A percentile compares a stretch with the other conserved stretches of the same genome.
phyloP scores from a whole-genome alignment of 2,888 invertebrate genomes.

The Protophormia terraenovae region DNA sequence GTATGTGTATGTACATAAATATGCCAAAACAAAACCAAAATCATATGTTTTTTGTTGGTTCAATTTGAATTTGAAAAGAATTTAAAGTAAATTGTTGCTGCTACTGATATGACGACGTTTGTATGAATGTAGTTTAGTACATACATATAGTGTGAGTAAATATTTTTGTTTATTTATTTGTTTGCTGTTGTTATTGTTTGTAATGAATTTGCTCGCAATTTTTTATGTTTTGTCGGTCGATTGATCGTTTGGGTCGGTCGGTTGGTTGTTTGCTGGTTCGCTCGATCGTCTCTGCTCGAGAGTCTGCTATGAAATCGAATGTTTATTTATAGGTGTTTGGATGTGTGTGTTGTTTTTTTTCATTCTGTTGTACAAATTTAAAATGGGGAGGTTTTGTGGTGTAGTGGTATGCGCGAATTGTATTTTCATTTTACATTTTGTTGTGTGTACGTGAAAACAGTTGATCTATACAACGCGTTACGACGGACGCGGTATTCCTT shows the following conservation, averaged over 20 bases:
- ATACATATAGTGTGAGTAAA: conserved; percentile 28
- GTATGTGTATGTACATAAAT: neutral
- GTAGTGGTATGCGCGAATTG: conserved; percentile 60
- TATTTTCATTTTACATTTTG: conserved; percentile 62
- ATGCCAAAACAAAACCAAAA: conserved; percentile 27
- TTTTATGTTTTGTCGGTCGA: conserved; percentile 48
- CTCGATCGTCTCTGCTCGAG: conserved; percentile 30
- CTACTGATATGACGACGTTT: conserved; percentile 8
- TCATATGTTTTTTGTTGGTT: conserved; percentile 37
- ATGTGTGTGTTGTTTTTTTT: conserved; percentile 10
- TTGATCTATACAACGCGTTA: conserved; percentile 64
- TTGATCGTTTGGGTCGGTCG: conserved; percentile 34
- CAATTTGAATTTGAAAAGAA: conserved; percentile 51
- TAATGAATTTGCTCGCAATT: conserved; percentile 61
- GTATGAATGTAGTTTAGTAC: neutral
- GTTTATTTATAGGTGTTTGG: too few relatives aligned
- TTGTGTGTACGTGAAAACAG: conserved; percentile 66
- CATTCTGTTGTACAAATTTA: neutral
- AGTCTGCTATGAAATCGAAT: conserved; percentile 41
- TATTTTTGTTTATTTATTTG: conserved; percentile 40
- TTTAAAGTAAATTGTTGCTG: conserved; percentile 32
- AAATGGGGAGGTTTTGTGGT: conserved; percentile 61
- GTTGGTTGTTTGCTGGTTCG: neutral
- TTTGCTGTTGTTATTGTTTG: conserved; percentile 41
- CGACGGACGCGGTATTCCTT: conserved; percentile 58